phyloP scores from a whole-genome alignment of 2,113 vertebrate genomes.

The Etheostoma spectabile region DNA sequence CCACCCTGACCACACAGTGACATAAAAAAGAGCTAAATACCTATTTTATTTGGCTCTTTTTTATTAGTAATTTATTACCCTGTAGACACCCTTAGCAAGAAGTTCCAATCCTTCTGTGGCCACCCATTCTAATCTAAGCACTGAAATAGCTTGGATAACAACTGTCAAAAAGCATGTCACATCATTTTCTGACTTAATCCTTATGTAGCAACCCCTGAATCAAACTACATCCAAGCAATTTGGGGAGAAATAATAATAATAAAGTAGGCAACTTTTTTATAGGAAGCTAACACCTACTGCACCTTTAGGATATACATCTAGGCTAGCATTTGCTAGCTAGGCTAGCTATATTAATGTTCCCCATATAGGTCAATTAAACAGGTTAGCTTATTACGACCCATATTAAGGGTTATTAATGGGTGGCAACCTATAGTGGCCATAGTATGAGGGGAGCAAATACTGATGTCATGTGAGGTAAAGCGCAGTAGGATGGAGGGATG shows the following conservation, averaged over 20 bases:
- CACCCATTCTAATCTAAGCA: slow-evolving; percentile 20
- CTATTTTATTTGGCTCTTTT: slow-evolving; percentile 46
- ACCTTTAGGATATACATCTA: background rate
- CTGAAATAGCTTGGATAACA: slow-evolving; percentile 4
- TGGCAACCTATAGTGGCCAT: too few relatives aligned
- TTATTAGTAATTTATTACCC: slow-evolving; percentile 15
- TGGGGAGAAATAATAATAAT: background rate
- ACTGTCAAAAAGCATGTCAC: slow-evolving; percentile 7
- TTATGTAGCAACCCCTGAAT: slow-evolving; percentile 13
- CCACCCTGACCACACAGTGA: slow-evolving; percentile 20
- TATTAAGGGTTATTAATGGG: too few relatives aligned
- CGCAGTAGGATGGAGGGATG: too few relatives aligned
- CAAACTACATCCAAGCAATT: background rate
- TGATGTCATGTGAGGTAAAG: too few relatives aligned
- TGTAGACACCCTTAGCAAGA: background rate
- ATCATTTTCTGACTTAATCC: background rate
- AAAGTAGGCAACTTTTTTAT: background rate
- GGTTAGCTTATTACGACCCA: too few relatives aligned
- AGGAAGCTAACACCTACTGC: background rate
- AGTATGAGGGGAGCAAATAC: too few relatives aligned
- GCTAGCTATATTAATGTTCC: background rate
- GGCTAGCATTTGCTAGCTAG: background rate
- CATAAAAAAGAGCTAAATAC: background rate
- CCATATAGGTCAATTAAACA: too few relatives aligned
- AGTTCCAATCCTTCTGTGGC: slow-evolving; percentile 19